phyloP scores from a whole-genome alignment of 2,797 vertebrate species.

The Anas acuta region DNA sequence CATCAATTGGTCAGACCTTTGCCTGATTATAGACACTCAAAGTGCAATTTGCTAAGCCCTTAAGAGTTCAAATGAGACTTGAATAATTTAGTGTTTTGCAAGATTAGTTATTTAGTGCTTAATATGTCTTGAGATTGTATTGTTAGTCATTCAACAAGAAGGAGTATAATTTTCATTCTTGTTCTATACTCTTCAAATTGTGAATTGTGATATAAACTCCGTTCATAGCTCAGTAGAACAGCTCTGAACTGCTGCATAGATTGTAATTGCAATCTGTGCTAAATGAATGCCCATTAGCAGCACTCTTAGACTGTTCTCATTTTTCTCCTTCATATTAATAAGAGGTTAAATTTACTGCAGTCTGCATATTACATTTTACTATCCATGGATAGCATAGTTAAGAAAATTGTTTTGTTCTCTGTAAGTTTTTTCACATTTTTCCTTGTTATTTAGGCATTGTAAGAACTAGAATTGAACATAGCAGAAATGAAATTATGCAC shows the following conservation, averaged over 20 bases:
- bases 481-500: neutral
- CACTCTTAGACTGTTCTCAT: neutral
- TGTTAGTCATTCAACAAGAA: neutral
- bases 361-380: neutral
- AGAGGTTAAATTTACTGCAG: constrained; percentile 5
- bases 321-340: constrained; percentile 19
- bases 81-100: neutral
- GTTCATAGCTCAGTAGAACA: neutral
- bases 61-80: neutral
- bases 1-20: neutral
- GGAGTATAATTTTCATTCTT: neutral
- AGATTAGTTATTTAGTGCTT: neutral
- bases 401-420: neutral
- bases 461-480: neutral
- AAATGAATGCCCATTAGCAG: neutral
- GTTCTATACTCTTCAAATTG: neutral
- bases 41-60: neutral
- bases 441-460: neutral
- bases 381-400: neutral
- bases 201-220: neutral
- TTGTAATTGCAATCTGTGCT: constrained; percentile 4
- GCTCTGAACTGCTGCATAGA: neutral
- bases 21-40: neutral
- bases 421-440: accelerated
- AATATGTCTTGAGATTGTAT: neutral